phyloP scores from a whole-genome alignment of 1,140 invertebrate genomes.

The Trichonephila clavipes region DNA sequence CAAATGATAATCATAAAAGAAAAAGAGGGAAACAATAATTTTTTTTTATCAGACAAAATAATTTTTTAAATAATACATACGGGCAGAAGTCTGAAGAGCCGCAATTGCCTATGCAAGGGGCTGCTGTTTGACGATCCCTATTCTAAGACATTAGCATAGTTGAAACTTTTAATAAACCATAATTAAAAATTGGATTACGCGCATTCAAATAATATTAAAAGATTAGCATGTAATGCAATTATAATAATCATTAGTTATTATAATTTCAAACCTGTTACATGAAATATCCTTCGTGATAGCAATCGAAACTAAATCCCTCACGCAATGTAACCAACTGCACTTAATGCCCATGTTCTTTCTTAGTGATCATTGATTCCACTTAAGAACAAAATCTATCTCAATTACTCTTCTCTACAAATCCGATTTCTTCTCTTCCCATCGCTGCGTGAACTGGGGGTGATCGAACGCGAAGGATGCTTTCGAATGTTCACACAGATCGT shows the following conservation, averaged over 20 bases:
- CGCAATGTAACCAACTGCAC: neutral
- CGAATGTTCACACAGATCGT: neutral
- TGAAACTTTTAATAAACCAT: no score
- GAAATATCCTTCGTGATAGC: neutral
- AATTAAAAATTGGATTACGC: no score
- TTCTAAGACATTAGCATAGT: no score
- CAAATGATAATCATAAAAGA: no score
- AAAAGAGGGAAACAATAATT: no score
- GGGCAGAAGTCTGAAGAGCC: no score
- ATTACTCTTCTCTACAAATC: neutral
- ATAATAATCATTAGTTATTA: neutral
- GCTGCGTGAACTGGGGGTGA: neutral
- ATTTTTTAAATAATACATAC: no score
- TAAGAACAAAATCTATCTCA: neutral
- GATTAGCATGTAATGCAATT: neutral
- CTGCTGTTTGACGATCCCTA: no score
- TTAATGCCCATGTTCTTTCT: neutral
- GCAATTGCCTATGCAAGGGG: no score
- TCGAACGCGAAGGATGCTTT: neutral
- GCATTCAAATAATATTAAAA: neutral
- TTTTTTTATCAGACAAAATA: no score
- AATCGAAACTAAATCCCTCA: neutral
- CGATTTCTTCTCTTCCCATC: neutral
- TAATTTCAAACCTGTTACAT: neutral
- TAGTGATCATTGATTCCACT: neutral